Base-by-base conservation (phyloP, 2,113 vertebrate species). In the Ceratotherium simum region DNA sequence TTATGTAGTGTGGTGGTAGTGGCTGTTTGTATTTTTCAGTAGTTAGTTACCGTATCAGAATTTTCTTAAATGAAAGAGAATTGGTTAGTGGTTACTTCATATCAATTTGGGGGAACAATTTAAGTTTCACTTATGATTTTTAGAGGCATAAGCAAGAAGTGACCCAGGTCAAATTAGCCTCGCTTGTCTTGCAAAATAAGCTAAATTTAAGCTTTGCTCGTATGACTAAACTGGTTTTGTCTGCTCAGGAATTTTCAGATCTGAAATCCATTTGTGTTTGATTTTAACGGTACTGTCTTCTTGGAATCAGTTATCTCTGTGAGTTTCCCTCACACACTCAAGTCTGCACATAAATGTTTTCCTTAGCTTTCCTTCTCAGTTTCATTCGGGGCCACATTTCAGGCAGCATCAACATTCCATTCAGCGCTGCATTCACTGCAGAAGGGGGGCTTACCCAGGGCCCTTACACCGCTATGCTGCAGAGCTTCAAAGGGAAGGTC, bases 371-470 rank as follows among this genome's bases (percentile, higher is more conserved):
- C 25, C 48, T 36, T 65, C 95, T 90, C 98, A 99, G 99, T 98
- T 99, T 99, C 97, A 98, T 99, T 97, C 99, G 99, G 81, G 99
- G 99, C 81, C 99, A 99, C 94, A 99, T 99, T 96, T 99, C 99
- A 29, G 99, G 99, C 87, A 99, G 99, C 98, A 99, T 99, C 98
- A 99, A 99, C 93, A 98, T 99, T 96, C 99, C 99, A 0, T 99
- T 99, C 98, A 98, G 98, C 51, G 97, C 99, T 0, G 99, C 99
- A 1, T 99, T 99, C 95, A 98, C 99, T 7, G 75, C 98, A 0
- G 99, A 99, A 36, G 99, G 99, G 11, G 99, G 99, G 83, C 98
- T 99, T 13, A 33, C 99, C 95, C 99, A 99, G 96, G 99, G 99
- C 97, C 99, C 99, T 4, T 98, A 99, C 20, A 98, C 99, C 5